These are phyloP conservation scores for Parasteatoda lunata DNA, from an alignment of 2,888 invertebrate species.

Conservation along the genomic window DNA sequence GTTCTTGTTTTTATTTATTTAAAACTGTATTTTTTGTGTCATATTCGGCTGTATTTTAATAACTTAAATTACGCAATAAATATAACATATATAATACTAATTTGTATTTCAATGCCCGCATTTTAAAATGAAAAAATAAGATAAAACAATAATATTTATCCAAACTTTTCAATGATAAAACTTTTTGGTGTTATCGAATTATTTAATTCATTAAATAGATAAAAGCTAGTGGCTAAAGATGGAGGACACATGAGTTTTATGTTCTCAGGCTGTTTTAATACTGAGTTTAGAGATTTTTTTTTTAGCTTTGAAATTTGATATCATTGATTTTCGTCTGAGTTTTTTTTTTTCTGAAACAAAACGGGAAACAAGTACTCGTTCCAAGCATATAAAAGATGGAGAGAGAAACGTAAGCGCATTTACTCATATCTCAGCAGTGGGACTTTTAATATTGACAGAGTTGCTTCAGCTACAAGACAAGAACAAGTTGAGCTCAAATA, in stretches of 20 bases:
- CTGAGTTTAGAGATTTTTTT: background rate
- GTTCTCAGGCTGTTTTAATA: background rate
- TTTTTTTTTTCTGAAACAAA: background rate
- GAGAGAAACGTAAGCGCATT: background rate
- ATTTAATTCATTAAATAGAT: background rate
- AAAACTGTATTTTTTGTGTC: too few relatives aligned
- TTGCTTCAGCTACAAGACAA: conserved; percentile 1
- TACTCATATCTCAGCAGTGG: conserved; percentile 21
- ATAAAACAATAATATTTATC: too few relatives aligned
- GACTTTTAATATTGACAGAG: conserved; percentile 35
- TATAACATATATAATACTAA: too few relatives aligned
- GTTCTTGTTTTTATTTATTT: too few relatives aligned
- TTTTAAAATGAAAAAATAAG: too few relatives aligned
- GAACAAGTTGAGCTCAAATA: background rate
- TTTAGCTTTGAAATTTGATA: background rate
- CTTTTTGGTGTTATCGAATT: too few relatives aligned
- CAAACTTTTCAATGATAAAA: too few relatives aligned
- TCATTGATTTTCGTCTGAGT: background rate
- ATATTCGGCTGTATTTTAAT: too few relatives aligned
- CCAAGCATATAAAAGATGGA: background rate
- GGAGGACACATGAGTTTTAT: background rate
- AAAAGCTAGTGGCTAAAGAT: background rate
- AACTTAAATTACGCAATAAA: too few relatives aligned
- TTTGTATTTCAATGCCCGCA: too few relatives aligned
- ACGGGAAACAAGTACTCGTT: background rate